These are phyloP conservation scores for Drosophila subsilvestris DNA, from an alignment of 2,888 invertebrate species.

Conservation along the genomic window DNA sequence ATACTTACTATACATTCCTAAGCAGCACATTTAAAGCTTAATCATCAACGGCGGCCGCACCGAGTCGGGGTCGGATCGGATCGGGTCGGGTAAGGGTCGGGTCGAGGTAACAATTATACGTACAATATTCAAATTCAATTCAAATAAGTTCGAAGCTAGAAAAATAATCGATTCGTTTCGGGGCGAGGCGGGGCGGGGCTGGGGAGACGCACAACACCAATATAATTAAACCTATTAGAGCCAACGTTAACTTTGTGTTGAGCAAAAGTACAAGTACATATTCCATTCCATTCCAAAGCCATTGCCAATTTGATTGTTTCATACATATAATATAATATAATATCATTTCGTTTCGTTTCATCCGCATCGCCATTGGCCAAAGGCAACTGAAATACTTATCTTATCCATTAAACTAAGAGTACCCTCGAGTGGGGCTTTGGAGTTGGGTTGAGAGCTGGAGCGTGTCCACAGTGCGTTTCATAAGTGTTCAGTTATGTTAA, in stretches of 20 bases:
- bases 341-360: constrained; percentile 9
- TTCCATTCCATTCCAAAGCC: constrained; percentile 23
- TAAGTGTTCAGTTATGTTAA: too few relatives aligned
- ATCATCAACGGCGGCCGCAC: constrained; percentile 52
- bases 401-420: constrained; percentile 21
- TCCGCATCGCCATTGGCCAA: constrained; percentile 32
- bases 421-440: constrained; percentile 10
- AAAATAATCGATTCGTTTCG: constrained; percentile 43
- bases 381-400: constrained; percentile 6
- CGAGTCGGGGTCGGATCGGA: constrained; percentile 22
- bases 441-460: constrained; percentile 8
- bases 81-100: constrained; percentile 24
- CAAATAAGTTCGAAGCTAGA: constrained; percentile 45
- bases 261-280: constrained; percentile 31
- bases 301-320: constrained; percentile 44
- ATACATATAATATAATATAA: constrained; percentile 1
- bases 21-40: constrained; percentile 77
- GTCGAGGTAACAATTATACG: constrained; percentile 46
- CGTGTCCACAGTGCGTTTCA: constrained; percentile 32
- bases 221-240: constrained; percentile 47
- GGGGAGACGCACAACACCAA: constrained; percentile 38
- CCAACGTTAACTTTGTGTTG: constrained; percentile 48
- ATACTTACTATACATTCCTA: constrained; percentile 57
- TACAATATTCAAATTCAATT: constrained; percentile 34
- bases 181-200: constrained; percentile 1